Percentiles rank a stretch among this genome's conserved stretches.
Conservation (phyloP, 2,888 invertebrate genomes). For the Lordiphosa andalusiaca region DNA sequence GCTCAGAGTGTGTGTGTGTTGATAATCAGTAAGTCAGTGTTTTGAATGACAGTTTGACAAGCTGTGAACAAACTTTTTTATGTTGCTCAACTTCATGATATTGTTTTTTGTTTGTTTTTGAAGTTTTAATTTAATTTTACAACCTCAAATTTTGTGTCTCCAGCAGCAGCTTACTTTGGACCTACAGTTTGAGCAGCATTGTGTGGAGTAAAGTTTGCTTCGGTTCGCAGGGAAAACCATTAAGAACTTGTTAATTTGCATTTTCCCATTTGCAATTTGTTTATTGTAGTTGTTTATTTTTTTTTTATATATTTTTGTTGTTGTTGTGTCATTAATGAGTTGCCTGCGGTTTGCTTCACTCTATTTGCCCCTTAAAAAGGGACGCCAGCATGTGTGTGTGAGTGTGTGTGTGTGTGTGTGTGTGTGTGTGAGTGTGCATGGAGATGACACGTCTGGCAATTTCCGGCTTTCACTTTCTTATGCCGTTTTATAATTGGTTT, state of each 20-base stretch:
- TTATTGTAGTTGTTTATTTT: slow-evolving; percentile 21
- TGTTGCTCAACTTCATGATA: too few species aligned
- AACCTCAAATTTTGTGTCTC: not conserved
- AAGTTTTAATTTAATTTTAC: slow-evolving; percentile 22
- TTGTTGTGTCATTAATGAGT: slow-evolving; percentile 27
- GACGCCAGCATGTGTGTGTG: not conserved
- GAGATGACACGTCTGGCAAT: slow-evolving; percentile 33
- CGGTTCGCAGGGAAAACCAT: slow-evolving; percentile 24
- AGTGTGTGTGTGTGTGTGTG: slow-evolving; percentile 6
- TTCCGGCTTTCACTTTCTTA: slow-evolving; percentile 50
- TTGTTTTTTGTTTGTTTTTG: not conserved
- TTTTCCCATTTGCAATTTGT: slow-evolving; percentile 41
- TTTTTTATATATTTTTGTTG: slow-evolving; percentile 6
- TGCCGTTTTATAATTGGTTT: slow-evolving; percentile 55
- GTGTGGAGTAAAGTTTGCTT: not conserved
- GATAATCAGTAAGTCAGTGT: too few species aligned
- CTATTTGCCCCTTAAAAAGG: not conserved
- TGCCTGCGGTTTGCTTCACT: slow-evolving; percentile 26
- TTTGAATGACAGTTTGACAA: slow-evolving; percentile 4
- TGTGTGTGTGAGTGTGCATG: slow-evolving; percentile 9
- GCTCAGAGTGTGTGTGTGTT: too few species aligned
- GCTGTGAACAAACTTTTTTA: not conserved
- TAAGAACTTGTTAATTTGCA: slow-evolving; percentile 44
- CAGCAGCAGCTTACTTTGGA: slow-evolving; percentile 1
- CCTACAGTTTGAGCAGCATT: slow-evolving; percentile 15